Evolutionary conservation across 2,888 invertebrate species (phyloP).

Genomic region (Griposia aprilina): DNA sequence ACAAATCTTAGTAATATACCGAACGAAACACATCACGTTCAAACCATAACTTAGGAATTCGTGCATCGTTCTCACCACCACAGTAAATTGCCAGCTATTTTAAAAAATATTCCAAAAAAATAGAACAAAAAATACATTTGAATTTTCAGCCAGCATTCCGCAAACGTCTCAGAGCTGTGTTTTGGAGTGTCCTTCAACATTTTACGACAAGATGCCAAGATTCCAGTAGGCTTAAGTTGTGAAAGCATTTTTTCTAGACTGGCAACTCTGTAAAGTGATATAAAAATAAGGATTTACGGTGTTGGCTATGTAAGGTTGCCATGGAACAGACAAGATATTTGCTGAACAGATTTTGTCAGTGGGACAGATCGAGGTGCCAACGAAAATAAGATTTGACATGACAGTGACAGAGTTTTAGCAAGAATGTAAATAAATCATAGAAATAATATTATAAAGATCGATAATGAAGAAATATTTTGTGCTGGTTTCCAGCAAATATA

Average conservation of each 20-base stretch:
- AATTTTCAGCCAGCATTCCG: conserved; percentile 51
- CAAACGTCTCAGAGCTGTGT: conserved; percentile 41
- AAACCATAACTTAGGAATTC: conserved; percentile 41
- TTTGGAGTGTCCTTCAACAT: conserved; percentile 55
- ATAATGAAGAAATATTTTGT: neutral
- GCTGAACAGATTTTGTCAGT: neutral
- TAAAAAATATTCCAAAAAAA: conserved; percentile 52
- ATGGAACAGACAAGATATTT: neutral
- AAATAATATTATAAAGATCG: neutral
- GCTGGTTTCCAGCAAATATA: neutral
- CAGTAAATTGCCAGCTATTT: conserved; percentile 44
- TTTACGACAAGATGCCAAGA: conserved; percentile 52
- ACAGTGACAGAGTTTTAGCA: conserved; percentile 3
- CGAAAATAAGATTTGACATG: neutral
- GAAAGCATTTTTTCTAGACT: conserved; percentile 47
- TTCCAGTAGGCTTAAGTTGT: conserved; percentile 49
- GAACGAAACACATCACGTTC: conserved; percentile 58
- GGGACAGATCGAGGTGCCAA: conserved; percentile 7
- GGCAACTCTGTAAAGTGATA: conserved; percentile 25
- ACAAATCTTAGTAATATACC: conserved; percentile 45
- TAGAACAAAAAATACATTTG: conserved; percentile 44
- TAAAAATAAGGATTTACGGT: conserved; percentile 44
- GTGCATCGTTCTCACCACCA: conserved; percentile 38
- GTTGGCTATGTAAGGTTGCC: neutral
- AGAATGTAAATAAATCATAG: conserved; percentile 9